These are phyloP conservation scores for Scleropages formosus DNA, from an alignment of 2,797 vertebrate species.

Conservation along the genomic window DNA sequence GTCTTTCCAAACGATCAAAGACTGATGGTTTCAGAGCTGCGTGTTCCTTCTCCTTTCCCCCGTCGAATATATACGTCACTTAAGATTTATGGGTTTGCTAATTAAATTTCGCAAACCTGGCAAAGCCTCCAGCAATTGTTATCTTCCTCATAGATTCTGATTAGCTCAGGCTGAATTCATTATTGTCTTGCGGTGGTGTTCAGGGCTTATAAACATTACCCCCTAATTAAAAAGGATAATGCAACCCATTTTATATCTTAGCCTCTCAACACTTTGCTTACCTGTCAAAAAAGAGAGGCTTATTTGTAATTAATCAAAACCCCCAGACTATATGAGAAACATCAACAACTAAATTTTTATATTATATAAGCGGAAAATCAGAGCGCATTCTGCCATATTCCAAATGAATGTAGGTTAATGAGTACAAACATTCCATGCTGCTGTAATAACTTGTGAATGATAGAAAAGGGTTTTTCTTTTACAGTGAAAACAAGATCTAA, in stretches of 20 bases:
- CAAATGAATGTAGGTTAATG: neutral
- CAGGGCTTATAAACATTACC: constrained; percentile 16
- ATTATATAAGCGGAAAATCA: neutral
- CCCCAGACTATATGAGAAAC: neutral
- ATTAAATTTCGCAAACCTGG: constrained; percentile 36
- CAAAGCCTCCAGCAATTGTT: constrained; percentile 26
- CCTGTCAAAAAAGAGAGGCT: constrained; percentile 20
- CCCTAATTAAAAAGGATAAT: constrained; percentile 35
- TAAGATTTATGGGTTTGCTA: constrained; percentile 33
- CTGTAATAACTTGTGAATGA: neutral
- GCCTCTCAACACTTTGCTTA: constrained; percentile 23
- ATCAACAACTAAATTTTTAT: neutral
- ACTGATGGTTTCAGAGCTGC: neutral
- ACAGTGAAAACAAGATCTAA: no score
- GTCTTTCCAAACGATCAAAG: constrained; percentile 10
- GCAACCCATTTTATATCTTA: constrained; percentile 26
- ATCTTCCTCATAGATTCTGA: constrained; percentile 29
- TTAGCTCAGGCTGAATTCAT: constrained; percentile 33
- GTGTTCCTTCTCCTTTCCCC: neutral
- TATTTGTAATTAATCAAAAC: constrained; percentile 24
- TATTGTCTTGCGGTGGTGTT: constrained; percentile 28
- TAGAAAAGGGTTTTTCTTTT: neutral
- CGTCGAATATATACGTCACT: constrained; percentile 7
- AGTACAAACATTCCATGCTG: no score
- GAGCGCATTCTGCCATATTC: neutral